phyloP scores from a whole-genome alignment of 2,888 invertebrate genomes.

The Yponomeuta malinellus region DNA sequence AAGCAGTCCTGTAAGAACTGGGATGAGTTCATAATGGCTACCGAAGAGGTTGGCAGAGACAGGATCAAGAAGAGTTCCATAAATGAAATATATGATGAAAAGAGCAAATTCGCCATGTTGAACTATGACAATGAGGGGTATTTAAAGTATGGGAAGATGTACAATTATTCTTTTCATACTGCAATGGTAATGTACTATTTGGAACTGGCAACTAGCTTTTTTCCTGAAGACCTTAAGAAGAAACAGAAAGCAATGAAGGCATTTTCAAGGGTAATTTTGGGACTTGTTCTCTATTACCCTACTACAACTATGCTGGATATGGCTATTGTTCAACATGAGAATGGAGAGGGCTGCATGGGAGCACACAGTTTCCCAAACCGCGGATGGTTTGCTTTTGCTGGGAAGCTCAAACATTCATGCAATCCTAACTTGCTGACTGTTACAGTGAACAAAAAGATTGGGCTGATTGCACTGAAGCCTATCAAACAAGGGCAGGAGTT shows the following conservation, averaged over 20 bases:
- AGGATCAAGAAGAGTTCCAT: neutral
- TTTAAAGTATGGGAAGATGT: slow-evolving; percentile 10
- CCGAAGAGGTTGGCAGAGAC: neutral
- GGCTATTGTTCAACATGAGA: neutral
- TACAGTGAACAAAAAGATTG: slow-evolving; percentile 17
- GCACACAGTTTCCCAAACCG: neutral
- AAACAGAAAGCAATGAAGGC: slow-evolving; percentile 7
- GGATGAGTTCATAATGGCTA: slow-evolving; percentile 8
- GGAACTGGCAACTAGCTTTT: neutral
- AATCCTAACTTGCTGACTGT: slow-evolving; percentile 18
- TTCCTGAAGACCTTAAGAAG: neutral
- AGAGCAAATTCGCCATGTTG: neutral
- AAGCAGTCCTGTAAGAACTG: slow-evolving; percentile 6
- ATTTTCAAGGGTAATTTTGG: slow-evolving; percentile 9
- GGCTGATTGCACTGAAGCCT: slow-evolving; percentile 17
- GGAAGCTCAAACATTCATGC: slow-evolving; percentile 18
- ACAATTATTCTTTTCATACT: neutral
- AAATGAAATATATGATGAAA: slow-evolving; percentile 10
- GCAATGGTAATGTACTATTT: slow-evolving; percentile 5
- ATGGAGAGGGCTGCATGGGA: neutral
- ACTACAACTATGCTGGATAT: neutral
- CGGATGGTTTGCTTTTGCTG: slow-evolving; percentile 20
- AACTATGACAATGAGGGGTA: slow-evolving; percentile 3
- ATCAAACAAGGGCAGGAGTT: slow-evolving; percentile 19
- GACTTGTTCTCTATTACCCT: neutral